Evolutionary conservation across 2,888 invertebrate genomes (phyloP).

Genomic region (Troides aeacus): DNA sequence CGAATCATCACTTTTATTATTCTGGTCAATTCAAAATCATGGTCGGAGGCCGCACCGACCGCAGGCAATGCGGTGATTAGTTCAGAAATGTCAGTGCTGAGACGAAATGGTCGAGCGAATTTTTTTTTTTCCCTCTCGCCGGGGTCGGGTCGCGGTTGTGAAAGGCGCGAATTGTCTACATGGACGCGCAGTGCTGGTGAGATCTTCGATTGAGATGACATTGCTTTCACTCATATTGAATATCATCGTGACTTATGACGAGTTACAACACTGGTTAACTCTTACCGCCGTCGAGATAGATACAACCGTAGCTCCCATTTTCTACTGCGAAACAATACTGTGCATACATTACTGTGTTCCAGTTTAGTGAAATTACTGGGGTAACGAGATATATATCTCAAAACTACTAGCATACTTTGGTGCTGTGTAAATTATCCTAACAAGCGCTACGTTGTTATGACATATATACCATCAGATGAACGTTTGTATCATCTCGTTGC

Average conservation of each 20-base stretch:
- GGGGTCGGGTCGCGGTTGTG: constrained; percentile 16
- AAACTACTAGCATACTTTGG: too few species aligned
- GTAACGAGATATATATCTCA: too few species aligned
- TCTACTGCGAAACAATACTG: too few species aligned
- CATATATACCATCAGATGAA: too few species aligned
- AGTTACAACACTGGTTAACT: too few species aligned
- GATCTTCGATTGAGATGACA: neutral
- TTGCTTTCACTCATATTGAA: constrained; percentile 4
- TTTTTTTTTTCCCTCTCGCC: neutral
- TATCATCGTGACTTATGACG: neutral
- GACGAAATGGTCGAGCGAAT: neutral
- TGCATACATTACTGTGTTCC: too few species aligned
- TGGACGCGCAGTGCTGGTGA: neutral
- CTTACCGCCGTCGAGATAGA: too few species aligned
- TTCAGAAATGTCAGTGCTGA: constrained; percentile 5
- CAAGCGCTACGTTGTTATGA: too few species aligned
- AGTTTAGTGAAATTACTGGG: too few species aligned
- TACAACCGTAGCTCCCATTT: too few species aligned
- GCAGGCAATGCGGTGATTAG: constrained; percentile 2
- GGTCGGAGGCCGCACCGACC: neutral
- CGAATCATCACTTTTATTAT: neutral
- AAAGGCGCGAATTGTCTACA: constrained; percentile 19
- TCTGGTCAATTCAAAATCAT: constrained; percentile 4
- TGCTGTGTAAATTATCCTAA: too few species aligned
- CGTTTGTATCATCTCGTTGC: too few species aligned